These are phyloP conservation scores for Microchirus variegatus DNA, from an alignment of 2,797 vertebrate genomes.

Conservation along the genomic window DNA sequence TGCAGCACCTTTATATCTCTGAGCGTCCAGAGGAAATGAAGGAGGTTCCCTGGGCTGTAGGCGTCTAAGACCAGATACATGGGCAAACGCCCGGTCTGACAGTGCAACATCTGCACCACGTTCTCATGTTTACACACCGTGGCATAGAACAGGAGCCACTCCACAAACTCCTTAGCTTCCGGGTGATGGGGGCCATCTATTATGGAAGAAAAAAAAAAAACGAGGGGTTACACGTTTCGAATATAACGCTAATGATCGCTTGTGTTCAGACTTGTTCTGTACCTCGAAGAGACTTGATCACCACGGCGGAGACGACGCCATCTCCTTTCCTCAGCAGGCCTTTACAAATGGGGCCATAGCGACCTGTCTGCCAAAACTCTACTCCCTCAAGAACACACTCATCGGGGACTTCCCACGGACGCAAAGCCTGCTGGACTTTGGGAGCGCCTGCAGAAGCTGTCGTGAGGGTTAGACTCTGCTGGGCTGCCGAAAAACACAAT, in stretches of 20 bases:
- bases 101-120: conserved; percentile 72
- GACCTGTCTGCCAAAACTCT: conserved; percentile 66
- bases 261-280: neutral
- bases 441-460: conserved; percentile 10
- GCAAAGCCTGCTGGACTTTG: conserved; percentile 39
- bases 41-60: conserved; percentile 71
- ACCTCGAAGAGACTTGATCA: conserved; percentile 73
- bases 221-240: neutral
- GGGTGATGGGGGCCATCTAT: conserved; percentile 49
- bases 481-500: conserved; percentile 36
- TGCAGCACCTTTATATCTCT: conserved; percentile 51
- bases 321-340: conserved; percentile 57
- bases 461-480: conserved; percentile 23
- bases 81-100: conserved; percentile 65
- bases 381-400: conserved; percentile 61
- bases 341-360: conserved; percentile 69
- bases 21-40: conserved; percentile 74
- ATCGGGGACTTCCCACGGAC: conserved; percentile 67
- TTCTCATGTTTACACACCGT: conserved; percentile 71
- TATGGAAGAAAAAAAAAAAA: no score
- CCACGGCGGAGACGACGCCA: conserved; percentile 52
- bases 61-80: conserved; percentile 72
- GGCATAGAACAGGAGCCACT: conserved; percentile 67
- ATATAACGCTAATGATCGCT: neutral
- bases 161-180: conserved; percentile 60